Base-by-base conservation (phyloP, 2,888 invertebrate genomes). In the Drosophila flavopinicola region DNA sequence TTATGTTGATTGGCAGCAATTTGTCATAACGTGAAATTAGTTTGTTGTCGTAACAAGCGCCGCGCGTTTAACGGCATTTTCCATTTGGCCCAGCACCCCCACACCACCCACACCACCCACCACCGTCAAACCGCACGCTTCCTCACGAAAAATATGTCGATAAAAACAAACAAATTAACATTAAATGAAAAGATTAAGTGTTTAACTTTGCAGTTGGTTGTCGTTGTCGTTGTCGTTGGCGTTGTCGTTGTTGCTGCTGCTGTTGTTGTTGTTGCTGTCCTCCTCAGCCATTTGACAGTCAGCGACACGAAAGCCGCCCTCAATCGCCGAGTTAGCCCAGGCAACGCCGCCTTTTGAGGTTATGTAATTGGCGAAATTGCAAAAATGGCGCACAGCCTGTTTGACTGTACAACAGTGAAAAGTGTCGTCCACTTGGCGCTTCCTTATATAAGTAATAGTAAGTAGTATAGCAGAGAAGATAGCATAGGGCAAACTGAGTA, bases 181-280 rank as follows among this genome's bases (percentile, higher is more conserved):
- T 88, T 82, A 82, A 87, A 88, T 84, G 87, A 86, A 86, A 82
- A 82, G 82, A 82, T 82, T 86, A 88, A 82, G 88, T 88, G 88
- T 88, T 88, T 86, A 85, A 82, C 79, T 86, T 88, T 88, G 70
- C 74, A 78, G 76, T 87, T 52, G 51, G 54, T 60, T 49, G 35
- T 66, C 29, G 44, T 47, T 13, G 27, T 51, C 33, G 45, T 48
- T 41, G 47, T 44, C 32, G 56, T 42, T 67, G 49, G 4, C 13
- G 38, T 25, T 56, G 11, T 30, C 57, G 30, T 13, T 44, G 20
- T 13, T 45, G 9, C n/a, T 38, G 6, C n/a, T 38, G 4, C 4
- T 15, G 41, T 15, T 41, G 33, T 20, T 58, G 13, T 27, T 33
- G 27, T 45, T 24, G 11, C 32, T 58, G 48, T 45, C 45, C 45